These are phyloP conservation scores for Sminthurides bifidus DNA, from an alignment of 1,140 invertebrate species.

Conservation along the genomic window DNA sequence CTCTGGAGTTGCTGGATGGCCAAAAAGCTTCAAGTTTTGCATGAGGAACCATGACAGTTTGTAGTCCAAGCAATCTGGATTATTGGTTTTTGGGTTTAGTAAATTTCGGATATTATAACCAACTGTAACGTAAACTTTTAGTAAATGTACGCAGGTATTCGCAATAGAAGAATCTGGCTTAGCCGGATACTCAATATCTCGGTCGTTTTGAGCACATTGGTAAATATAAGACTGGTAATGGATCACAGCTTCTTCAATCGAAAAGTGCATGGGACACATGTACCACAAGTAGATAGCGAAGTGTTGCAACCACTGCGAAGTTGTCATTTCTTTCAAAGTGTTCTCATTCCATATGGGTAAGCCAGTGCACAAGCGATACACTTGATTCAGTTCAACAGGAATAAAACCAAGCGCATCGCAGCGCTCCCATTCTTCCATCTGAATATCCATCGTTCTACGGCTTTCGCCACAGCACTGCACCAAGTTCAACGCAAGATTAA, in stretches of 20 bases:
- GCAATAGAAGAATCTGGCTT: constrained; percentile 4
- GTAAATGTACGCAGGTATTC: constrained; percentile 21
- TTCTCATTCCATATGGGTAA: constrained; percentile 9
- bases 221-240: neutral
- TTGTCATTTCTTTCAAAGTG: constrained; percentile 15
- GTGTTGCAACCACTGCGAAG: constrained; percentile 25
- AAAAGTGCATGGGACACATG: constrained; percentile 3
- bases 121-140: constrained; percentile 15
- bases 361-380: constrained; percentile 20
- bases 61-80: constrained; percentile 22
- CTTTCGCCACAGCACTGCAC: constrained; percentile 1
- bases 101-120: constrained; percentile 22
- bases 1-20: neutral
- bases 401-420: constrained; percentile 4
- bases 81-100: constrained; percentile 8
- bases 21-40: constrained; percentile 12
- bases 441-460: neutral
- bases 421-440: constrained; percentile 11
- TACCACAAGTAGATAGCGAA: constrained; percentile 30
- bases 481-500: constrained; percentile 14
- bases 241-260: constrained; percentile 10
- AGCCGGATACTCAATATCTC: constrained; percentile 1
- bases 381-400: neutral
- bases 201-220: neutral
- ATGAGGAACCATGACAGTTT: constrained; percentile 25